Base-by-base conservation (phyloP, 2,113 vertebrate species). In the Poeciliopsis turrubarensis region DNA sequence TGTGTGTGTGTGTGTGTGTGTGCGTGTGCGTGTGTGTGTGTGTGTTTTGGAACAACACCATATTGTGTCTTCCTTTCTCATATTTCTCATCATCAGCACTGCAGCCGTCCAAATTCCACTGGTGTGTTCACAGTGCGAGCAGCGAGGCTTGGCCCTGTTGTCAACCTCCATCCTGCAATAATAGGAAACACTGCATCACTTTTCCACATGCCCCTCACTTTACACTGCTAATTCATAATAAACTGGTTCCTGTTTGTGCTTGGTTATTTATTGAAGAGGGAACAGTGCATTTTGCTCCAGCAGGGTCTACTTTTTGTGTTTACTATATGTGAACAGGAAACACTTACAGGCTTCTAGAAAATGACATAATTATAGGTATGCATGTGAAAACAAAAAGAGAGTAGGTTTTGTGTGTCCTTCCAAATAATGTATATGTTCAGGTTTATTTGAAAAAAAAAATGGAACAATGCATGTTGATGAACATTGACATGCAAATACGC, bases 161-260 rank as follows among this genome's bases (percentile, higher is more conserved):
- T 89, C 68, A 65, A 69, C 75, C 84, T 60, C 71, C 78, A 66
- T 87, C 89, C 85, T 88, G 86, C 66, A 87, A 89, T 87, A 89
- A 94, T 91, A 90, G 93, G 92, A 95, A 92, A 93, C 77, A 64
- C 54, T 65, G 85, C 83, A 78, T 89, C 87, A 82, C 79, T 91
- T 89, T 91, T 89, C 90, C 89, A 91, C 75, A 76, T 82, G 90
- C 83, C 72, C 44, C 79, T 79, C 72, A 67, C 65, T 74, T 83
- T 85, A 84, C 69, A 78, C 39, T 60, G 57, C 69, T 85, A 80
- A 82, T 87, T 80, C 74, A 86, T 81, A 88, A 87, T 89, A 84
- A 30, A 30, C 60, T 62, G 27, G 68, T 91, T 89, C 84, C 85
- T 90, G 87, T 89, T 88, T 57, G 19, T 25, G 25, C 51, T 57